Evolutionary conservation across 2,113 vertebrate genomes (phyloP), one percentile per base, ranked within the genome.

Genomic region (Python bivittatus): DNA sequence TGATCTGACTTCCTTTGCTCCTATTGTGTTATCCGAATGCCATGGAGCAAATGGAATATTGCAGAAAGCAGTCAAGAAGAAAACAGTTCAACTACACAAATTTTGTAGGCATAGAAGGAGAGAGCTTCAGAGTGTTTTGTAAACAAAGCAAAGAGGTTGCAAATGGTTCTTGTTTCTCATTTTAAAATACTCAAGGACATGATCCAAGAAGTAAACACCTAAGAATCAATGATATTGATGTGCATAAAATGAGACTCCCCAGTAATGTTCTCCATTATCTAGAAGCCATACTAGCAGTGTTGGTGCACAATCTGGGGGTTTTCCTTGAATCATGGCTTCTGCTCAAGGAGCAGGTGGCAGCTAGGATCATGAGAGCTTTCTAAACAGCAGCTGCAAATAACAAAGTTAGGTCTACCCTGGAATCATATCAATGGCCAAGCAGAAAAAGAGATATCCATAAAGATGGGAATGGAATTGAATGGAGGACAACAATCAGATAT

Each of bases 1-100:
- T 91, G 42, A 64, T 64, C 72, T 54, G 88, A 92, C 89, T 79
- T 92, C 84, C 87, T 84, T 92, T 53, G 87, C 57, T 84, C 91
- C 60, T 84, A 54, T 42, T 89, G 56, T 92, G 60, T 84, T 92
- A 48, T 56, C 38, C 53, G 27, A 92, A 60, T 29, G 64, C 84
- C 84, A 86, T 68, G 33, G 57, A 91, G 58, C 84, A 53, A 91
- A 86, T 53, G 22, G 44, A 22, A 12, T 57, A 33, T 57, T 54
- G 57, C 13, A 61, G 53, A 25, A 92, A 79, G 64, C 54, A 88
- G 13, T 72, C 42, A 79, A 83, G 25, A 25, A 48, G 53, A 64
- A 84, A 92, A 6, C 38, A 8, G 11, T 61, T 42, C 91, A 92
- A 56, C 64, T 3, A 11, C 27, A 58, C 54, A n/a, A 48, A 17